A percentile compares a stretch with the other conserved stretches of the same genome.
Conservation (phyloP, 2,888 invertebrate genomes). For the Germaria angustata region DNA sequence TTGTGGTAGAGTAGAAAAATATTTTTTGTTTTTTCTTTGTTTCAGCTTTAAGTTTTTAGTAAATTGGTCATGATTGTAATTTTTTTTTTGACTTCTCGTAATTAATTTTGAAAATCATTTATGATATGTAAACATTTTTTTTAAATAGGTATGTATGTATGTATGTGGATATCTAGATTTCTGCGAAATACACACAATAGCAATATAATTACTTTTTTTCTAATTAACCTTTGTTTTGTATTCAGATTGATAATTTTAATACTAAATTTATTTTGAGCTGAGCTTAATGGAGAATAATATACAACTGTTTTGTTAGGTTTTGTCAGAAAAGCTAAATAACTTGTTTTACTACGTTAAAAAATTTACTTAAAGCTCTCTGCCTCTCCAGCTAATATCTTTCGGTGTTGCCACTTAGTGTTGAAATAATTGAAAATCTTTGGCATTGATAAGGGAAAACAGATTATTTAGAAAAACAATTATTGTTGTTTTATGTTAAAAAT, state of each 20-base stretch:
- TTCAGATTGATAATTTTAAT: background rate
- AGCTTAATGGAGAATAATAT: conserved; percentile 25
- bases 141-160: background rate
- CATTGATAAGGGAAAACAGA: too few relatives aligned
- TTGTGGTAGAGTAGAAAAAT: conserved; percentile 9
- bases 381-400: background rate
- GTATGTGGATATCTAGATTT: background rate
- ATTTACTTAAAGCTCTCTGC: conserved; percentile 9
- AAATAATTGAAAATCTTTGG: too few relatives aligned
- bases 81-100: conserved; percentile 11
- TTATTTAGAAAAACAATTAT: too few relatives aligned
- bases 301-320: conserved; percentile 1
- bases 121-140: conserved; percentile 45
- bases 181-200: conserved; percentile 11
- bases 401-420: background rate
- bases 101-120: conserved; percentile 5
- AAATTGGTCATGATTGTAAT: conserved; percentile 63
- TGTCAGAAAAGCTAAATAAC: conserved; percentile 20
- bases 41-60: conserved; percentile 50
- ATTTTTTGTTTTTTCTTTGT: conserved; percentile 23
- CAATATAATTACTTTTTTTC: background rate
- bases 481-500: too few relatives aligned
- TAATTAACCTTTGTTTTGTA: background rate
- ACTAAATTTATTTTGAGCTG: conserved; percentile 9
- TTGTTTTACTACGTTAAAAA: conserved; percentile 39